Evolutionary conservation across 2,113 vertebrate species (phyloP).

Genomic region (Pituophis catenifer): DNA sequence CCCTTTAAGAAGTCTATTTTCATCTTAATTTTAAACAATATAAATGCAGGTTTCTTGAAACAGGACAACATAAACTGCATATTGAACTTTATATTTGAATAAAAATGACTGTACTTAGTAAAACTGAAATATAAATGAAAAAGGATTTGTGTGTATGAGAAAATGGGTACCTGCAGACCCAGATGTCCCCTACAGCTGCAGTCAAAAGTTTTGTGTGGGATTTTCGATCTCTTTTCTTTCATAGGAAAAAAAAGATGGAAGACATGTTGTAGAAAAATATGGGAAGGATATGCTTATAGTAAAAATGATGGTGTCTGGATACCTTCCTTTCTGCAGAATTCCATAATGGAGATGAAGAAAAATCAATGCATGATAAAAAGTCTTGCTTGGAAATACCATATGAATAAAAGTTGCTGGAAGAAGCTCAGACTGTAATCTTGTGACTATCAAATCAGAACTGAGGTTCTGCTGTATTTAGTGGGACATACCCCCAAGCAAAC

Average conservation of each 20-base stretch:
- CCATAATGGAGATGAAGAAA: neutral
- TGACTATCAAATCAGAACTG: neutral
- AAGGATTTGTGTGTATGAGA: neutral
- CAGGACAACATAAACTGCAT: neutral
- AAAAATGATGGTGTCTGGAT: neutral
- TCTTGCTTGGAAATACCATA: neutral
- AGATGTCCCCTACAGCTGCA: neutral
- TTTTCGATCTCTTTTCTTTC: neutral
- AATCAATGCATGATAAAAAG: neutral
- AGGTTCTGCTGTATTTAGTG: neutral
- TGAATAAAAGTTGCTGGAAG: neutral
- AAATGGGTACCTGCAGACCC: neutral
- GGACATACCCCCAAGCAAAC: neutral
- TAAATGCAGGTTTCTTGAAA: neutral
- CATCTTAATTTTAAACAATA: neutral
- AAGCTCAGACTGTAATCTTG: neutral
- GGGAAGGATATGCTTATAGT: neutral
- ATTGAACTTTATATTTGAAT: neutral
- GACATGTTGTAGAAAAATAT: neutral
- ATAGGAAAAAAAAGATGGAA: neutral
- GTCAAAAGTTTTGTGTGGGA: neutral
- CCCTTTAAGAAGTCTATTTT: neutral
- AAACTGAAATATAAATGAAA: neutral
- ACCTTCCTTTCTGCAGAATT: neutral
- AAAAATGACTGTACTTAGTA: neutral